phyloP scores from a whole-genome alignment of 2,113 vertebrate genomes.

The Plotosus lineatus region DNA sequence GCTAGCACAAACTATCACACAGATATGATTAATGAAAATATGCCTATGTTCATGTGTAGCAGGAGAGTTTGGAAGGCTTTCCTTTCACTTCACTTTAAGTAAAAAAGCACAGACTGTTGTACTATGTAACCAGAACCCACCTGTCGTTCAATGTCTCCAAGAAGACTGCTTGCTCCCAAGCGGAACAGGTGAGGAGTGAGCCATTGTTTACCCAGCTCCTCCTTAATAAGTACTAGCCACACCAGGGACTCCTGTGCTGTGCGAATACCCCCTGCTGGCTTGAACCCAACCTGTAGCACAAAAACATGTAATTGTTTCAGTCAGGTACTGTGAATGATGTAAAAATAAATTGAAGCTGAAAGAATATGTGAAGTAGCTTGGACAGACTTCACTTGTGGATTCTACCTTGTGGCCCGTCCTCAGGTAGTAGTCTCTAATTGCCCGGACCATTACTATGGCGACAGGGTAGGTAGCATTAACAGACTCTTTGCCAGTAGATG shows the following conservation, averaged over 20 bases:
- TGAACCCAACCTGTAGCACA: constrained; percentile 79
- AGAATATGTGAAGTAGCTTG: background rate
- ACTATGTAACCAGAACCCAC: constrained; percentile 62
- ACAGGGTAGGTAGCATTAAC: constrained; percentile 93
- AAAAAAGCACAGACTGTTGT: no score
- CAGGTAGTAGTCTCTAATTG: constrained; percentile 90
- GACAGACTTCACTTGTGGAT: background rate
- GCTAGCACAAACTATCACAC: no score
- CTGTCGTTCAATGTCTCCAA: constrained; percentile 93
- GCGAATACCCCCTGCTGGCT: constrained; percentile 94
- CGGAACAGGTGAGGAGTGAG: constrained; percentile 85
- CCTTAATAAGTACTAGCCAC: constrained; percentile 90
- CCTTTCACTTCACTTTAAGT: no score
- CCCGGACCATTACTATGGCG: constrained; percentile 90
- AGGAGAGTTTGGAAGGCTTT: no score
- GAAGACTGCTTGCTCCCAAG: constrained; percentile 89
- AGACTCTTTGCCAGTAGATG: constrained; percentile 93
- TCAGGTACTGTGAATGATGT: background rate
- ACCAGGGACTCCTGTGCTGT: constrained; percentile 84
- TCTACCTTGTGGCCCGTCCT: constrained; percentile 88
- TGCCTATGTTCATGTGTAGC: no score
- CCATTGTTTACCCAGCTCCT: constrained; percentile 90
- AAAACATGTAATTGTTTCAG: background rate
- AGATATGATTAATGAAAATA: no score
- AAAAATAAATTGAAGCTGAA: background rate